Percentiles rank a stretch among this genome's conserved stretches.
Conservation (phyloP, 2,797 vertebrate genomes). For the Emydoidea blandingii region DNA sequence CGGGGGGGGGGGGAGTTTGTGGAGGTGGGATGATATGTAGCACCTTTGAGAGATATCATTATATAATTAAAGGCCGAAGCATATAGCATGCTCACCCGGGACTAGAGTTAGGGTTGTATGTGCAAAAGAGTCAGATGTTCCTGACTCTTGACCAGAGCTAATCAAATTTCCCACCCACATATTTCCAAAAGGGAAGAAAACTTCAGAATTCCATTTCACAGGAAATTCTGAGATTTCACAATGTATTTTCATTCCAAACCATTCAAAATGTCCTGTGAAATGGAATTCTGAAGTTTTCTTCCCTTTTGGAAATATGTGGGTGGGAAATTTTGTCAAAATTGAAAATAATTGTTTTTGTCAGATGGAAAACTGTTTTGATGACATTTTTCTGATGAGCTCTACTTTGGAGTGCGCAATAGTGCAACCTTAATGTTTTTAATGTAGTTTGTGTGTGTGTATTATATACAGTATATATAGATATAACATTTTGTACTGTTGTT, state of each 20-base stretch:
- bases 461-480: neutral
- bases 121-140: neutral
- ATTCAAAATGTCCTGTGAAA: neutral
- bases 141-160: neutral
- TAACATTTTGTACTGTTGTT: neutral
- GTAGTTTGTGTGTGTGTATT: neutral
- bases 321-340: neutral
- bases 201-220: neutral
- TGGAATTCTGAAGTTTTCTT: neutral
- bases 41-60: neutral
- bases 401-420: neutral
- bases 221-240: neutral
- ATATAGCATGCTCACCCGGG: neutral
- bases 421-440: neutral
- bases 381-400: neutral
- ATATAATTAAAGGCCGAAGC: neutral
- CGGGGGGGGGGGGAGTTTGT: accelerated
- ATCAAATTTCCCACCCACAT: neutral
- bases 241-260: neutral
- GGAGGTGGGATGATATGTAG: neutral
- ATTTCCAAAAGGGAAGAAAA: too few relatives aligned
- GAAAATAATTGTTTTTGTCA: neutral
- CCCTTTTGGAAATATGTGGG: neutral
- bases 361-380: neutral
- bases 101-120: neutral